Evolutionary conservation across 2,797 vertebrate genomes (phyloP), one percentile per base, ranked within the genome.

Genomic region (Botia almorhae): DNA sequence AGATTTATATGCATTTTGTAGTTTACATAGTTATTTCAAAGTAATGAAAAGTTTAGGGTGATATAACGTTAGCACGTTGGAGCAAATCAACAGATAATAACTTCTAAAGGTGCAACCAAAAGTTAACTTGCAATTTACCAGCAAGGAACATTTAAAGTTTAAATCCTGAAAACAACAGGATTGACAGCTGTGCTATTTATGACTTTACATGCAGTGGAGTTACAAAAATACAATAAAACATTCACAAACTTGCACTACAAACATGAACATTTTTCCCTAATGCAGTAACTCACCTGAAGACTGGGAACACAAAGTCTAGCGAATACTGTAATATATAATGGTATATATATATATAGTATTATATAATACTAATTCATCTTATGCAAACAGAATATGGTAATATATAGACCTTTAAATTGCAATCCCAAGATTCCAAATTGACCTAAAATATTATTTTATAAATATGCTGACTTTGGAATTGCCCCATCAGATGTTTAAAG

Each of bases 1-100:
- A 79, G 33, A 77, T 82, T 43, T 83, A 82, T 82, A 83, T 72
- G 80, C 85, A 81, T 16, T 43, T 84, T 85, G 58, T 67, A 67
- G 51, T 61, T 76, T 60, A 14, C 82, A 61, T 70, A n/a, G 10
- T 87, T 80, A 72, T 77, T 86, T 65, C 16, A 19, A 29, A 3
- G 2, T 23, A 6, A 13, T 23, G 21, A 12, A 60, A 23, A 39
- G 33, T 7, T 36, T 36, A 36, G 7, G 1, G 61, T 33, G 29
- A 63, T 63, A 8, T 39, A 4, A 46, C 71, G 46, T 17, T 46
- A 43, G 26, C 13, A 10, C 26, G 51, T 65, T n/a, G 33, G 29
- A 19, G 7, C 7, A 39, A 39, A 39, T 39, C 3, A 19, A 19
- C 5, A 50, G 43, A 33, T 39, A 36, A 65, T 12, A 60, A 11